These are phyloP conservation scores for Poecilus cupreus DNA, from an alignment of 2,888 invertebrate species.

Conservation along the genomic window DNA sequence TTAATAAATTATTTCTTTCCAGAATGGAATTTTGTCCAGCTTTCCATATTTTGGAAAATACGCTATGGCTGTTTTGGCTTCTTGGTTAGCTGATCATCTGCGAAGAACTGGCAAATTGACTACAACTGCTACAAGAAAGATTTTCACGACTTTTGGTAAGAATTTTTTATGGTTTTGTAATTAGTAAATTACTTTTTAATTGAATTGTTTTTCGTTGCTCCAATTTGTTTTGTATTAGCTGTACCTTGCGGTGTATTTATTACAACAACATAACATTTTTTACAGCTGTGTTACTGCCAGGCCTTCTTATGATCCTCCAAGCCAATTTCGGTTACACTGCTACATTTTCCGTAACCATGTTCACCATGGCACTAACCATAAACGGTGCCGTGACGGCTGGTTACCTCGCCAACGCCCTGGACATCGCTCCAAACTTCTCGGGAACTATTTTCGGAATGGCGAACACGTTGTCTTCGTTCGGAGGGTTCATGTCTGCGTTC, in stretches of 20 bases:
- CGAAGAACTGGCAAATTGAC: constrained; percentile 80
- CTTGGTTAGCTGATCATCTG: constrained; percentile 84
- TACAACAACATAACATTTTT: too few species aligned
- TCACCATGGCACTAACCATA: constrained; percentile 86
- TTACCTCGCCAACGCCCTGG: constrained; percentile 89
- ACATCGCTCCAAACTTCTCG: constrained; percentile 92
- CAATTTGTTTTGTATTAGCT: neutral
- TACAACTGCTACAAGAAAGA: constrained; percentile 83
- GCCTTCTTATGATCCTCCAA: constrained; percentile 84
- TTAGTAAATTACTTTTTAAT: neutral
- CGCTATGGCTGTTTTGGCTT: constrained; percentile 84
- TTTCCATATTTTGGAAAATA: constrained; percentile 92
- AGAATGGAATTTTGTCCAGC: constrained; percentile 90
- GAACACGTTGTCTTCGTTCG: constrained; percentile 89
- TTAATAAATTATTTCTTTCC: constrained; percentile 63
- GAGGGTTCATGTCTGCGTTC: constrained; percentile 87
- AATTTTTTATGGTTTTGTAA: constrained; percentile 1
- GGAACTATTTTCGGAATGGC: constrained; percentile 93
- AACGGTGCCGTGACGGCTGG: constrained; percentile 92
- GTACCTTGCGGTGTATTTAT: too few species aligned
- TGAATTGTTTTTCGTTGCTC: neutral
- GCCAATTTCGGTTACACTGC: constrained; percentile 83
- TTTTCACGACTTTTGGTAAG: constrained; percentile 80
- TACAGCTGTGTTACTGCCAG: constrained; percentile 79
- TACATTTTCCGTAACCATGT: constrained; percentile 84